Evolutionary conservation across 2,797 vertebrate genomes (phyloP), one percentile per base, ranked within the genome.

Genomic region (Clarias fuscus): DNA sequence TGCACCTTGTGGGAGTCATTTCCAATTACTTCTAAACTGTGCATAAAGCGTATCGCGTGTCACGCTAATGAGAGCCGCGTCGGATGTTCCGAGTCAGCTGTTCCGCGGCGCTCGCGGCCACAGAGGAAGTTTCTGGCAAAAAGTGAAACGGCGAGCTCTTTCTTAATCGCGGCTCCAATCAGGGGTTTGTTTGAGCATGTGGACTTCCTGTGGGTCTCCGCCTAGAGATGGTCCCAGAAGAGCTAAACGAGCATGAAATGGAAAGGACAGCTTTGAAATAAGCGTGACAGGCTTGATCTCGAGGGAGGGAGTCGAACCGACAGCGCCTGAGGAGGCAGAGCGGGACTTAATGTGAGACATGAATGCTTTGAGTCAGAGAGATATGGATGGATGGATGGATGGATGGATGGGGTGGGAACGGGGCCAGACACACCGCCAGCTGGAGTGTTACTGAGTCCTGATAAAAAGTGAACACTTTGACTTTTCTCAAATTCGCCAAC

Each of bases 311-410:
- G 43, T 8, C 43, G 7, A 8, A 43, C 43, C 43, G 43, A 43
- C 7, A 43, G 43, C 43, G 7, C 7, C 43, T 43, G 43, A 8
- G 61, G 70, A 84, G 64, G 88, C 71, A 61, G 75, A 87, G 83
- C 87, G 84, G 90, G 91, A 64, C 75, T 87, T 93, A 92, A 95
- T 94, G 93, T 91, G 91, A 94, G 95, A 93, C 92, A 93, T 89
- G 90, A 94, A 91, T 80, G 22, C 80, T 58, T 75, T 82, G 90
- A 88, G 84, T 84, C 87, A 89, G 82, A 70, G 68, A 90, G 89
- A 93, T 90, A 87, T 84, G 82, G 91, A 80, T 90, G 81, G 87
- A 30, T 30, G 30, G 33, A 33, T 33, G 33, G 33, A 33, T 33
- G 33, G 90, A 87, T 84, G 82, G 91, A 80, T 90, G 81, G 87